A percentile compares a stretch with the other conserved stretches of the same genome.
Conservation (phyloP, 2,797 vertebrate genomes). For the Hirundo rustica region DNA sequence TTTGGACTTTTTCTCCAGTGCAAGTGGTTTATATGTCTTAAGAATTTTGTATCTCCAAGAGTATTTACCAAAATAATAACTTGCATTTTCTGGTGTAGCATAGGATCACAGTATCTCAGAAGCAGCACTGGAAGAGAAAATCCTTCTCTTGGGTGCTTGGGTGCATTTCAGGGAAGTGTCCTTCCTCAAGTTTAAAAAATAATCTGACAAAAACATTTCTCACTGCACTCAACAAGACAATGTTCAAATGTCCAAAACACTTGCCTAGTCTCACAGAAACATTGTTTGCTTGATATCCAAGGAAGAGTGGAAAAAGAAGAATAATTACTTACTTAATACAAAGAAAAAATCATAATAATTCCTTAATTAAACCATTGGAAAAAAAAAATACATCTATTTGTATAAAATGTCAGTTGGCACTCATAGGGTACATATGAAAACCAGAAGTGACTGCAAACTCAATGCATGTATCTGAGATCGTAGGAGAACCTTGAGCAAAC, state of each 20-base stretch:
- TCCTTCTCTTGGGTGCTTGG: not conserved
- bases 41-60: not conserved
- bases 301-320: not conserved
- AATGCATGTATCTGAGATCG: not conserved
- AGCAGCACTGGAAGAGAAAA: not conserved
- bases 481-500: not conserved
- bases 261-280: not conserved
- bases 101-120: not conserved
- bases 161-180: not conserved
- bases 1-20: not conserved
- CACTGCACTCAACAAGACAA: accelerated
- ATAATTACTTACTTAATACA: not conserved
- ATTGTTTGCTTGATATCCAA: not conserved
- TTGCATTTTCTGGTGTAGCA: not conserved
- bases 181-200: not conserved
- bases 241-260: not conserved
- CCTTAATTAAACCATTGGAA: not conserved
- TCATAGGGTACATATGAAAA: not conserved
- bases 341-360: not conserved
- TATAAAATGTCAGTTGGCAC: not conserved
- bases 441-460: not conserved
- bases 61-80: not conserved
- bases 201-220: not conserved
- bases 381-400: not conserved
- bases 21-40: not conserved